These are phyloP conservation scores for Syngnathoides biaculeatus DNA, from an alignment of 2,113 vertebrate species.

Conservation along the genomic window DNA sequence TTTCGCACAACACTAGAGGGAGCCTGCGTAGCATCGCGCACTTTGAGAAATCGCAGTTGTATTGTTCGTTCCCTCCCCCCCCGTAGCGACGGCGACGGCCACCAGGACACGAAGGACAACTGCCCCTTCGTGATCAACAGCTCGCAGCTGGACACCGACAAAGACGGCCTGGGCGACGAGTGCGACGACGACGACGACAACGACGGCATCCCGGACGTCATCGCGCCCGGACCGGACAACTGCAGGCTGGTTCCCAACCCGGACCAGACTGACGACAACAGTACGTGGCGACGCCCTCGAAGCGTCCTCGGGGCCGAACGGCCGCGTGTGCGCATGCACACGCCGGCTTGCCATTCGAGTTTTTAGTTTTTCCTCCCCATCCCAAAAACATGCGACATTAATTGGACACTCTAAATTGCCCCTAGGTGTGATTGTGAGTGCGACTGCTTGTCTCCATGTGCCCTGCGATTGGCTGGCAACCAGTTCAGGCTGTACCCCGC, in stretches of 20 bases:
- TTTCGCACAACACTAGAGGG: no score
- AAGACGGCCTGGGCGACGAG: conserved; percentile 91
- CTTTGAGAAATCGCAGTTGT: no score
- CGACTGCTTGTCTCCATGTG: no score
- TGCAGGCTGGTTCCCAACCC: conserved; percentile 95
- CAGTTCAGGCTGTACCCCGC: no score
- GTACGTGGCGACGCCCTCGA: conserved; percentile 66
- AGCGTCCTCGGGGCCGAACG: background rate
- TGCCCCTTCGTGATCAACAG: conserved; percentile 94
- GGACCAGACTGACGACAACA: conserved; percentile 88
- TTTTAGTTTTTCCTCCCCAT: no score
- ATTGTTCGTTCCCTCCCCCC: conserved; percentile 13
- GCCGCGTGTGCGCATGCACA: no score
- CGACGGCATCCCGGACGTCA: conserved; percentile 85
- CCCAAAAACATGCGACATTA: no score
- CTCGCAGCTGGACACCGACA: conserved; percentile 92
- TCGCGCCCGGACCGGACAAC: conserved; percentile 94
- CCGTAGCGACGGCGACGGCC: conserved; percentile 89
- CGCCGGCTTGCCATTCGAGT: conserved; percentile 2
- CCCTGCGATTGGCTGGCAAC: no score
- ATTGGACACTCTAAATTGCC: no score
- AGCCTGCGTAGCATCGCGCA: no score
- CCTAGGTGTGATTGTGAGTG: no score
- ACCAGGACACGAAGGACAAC: conserved; percentile 97
- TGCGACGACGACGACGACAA: conserved; percentile 97